Evolutionary conservation across 2,888 invertebrate genomes (phyloP), one percentile per base, ranked within the genome.

Genomic region (Metopia argyrocephala): DNA sequence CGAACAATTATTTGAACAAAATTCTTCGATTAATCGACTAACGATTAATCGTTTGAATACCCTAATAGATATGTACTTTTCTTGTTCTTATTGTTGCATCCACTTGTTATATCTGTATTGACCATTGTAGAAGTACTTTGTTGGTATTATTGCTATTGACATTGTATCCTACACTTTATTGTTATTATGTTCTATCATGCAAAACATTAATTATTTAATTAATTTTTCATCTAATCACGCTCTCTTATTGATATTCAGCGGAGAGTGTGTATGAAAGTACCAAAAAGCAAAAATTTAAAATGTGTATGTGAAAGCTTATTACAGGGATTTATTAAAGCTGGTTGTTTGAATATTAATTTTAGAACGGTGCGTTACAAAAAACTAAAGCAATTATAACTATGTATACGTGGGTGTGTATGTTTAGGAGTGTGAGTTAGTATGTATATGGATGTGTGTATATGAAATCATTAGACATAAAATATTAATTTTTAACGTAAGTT

Each of bases 221-320:
- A 74, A 78, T 74, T 70, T 78, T 70, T 81, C 74, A 78, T 78
- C 69, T 62, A 62, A 70, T 66, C 65, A 61, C 52, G 78, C 20
- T 23, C 52, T 59, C 66, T 57, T 52, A 59, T 56, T 28, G 48
- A 20, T 28, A 27, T 6, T 56, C 18, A 6, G 56, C 5, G 5
- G 7, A n/a, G 54, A 54, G 21, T 23, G 6, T 23, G 18, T 54
- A 56, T 46, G 64, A 28, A 46, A 48, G 18, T 20, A 18, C 5
- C 15, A 12, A 28, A 28, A 9, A 27, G 27, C 3, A n/a, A 56
- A 18, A 54, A 20, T 7, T 0, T 7, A 18, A 0, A 48, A 9
- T 9, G 5, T 23, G 48, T 4, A 5, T 1, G 7, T 9, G 3
- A 21, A 27, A 46, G 18, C 3, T 6, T 62, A n/a, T 23, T 4